Percentiles rank a stretch among this genome's conserved stretches.
Evolutionary conservation across 2,797 vertebrate species (phyloP).

Genomic region (Apodemus agrarius): DNA sequence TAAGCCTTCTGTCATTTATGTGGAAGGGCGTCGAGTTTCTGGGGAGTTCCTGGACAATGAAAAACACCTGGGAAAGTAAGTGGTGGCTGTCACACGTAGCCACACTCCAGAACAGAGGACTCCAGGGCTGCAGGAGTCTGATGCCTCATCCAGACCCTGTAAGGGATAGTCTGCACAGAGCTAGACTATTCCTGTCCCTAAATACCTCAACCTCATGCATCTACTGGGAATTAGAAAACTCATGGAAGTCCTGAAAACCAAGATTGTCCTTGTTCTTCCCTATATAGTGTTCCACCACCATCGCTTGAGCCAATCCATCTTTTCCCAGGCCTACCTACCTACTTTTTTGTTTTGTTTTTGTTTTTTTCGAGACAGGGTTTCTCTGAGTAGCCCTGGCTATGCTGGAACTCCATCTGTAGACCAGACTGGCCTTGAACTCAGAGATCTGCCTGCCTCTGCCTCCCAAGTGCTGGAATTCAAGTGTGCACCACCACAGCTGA

Average conservation of each 20-base stretch:
- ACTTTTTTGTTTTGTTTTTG: background rate
- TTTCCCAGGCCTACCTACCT: accelerated
- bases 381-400: too few species aligned
- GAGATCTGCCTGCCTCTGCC: too few species aligned
- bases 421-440: too few species aligned
- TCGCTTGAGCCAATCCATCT: accelerated
- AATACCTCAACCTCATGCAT: background rate
- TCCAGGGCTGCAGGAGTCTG: accelerated
- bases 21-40: background rate
- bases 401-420: too few species aligned
- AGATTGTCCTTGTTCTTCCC: background rate
- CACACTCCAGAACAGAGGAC: accelerated
- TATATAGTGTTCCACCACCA: accelerated
- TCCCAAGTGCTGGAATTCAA: too few species aligned
- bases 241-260: background rate
- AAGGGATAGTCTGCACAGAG: accelerated
- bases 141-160: accelerated
- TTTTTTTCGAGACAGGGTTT: background rate
- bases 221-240: background rate
- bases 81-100: accelerated
- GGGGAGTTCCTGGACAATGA: accelerated
- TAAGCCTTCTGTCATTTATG: accelerated
- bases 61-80: accelerated
- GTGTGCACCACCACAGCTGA: background rate
- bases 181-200: background rate